Conservation (phyloP, 2,888 invertebrate genomes). For the Trissoscelio sp. region DNA sequence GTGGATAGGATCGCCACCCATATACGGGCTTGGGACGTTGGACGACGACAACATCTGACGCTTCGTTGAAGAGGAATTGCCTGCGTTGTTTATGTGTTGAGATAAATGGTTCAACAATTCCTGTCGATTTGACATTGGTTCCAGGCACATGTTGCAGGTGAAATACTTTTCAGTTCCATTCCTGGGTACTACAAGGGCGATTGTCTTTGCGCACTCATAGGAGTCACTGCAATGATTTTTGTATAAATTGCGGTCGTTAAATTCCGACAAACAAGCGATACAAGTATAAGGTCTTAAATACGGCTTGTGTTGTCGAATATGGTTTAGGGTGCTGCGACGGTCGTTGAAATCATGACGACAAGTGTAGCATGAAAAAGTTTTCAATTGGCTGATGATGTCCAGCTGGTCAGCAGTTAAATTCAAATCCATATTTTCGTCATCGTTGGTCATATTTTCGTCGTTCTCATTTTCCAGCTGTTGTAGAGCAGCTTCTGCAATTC, state of each 20-base stretch:
- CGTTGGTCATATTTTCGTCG: slow-evolving; percentile 71
- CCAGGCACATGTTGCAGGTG: slow-evolving; percentile 82
- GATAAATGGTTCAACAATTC: slow-evolving; percentile 79
- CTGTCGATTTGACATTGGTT: slow-evolving; percentile 76
- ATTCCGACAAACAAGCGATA: slow-evolving; percentile 81
- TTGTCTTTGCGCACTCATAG: slow-evolving; percentile 86
- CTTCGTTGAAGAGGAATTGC: too few relatives aligned
- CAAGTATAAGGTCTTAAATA: slow-evolving; percentile 80
- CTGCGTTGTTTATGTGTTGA: slow-evolving; percentile 74
- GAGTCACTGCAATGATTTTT: slow-evolving; percentile 80
- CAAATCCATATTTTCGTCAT: slow-evolving; percentile 78
- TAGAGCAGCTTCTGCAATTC: slow-evolving; percentile 54
- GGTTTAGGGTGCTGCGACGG: slow-evolving; percentile 79
- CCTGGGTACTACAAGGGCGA: slow-evolving; percentile 80
- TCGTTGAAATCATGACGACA: slow-evolving; percentile 78
- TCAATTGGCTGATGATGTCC: slow-evolving; percentile 81
- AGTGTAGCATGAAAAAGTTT: slow-evolving; percentile 81
- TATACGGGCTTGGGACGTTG: slow-evolving; percentile 74
- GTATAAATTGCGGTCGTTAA: slow-evolving; percentile 79
- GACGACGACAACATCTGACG: background rate
- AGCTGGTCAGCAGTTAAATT: slow-evolving; percentile 80
- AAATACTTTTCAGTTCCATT: slow-evolving; percentile 80
- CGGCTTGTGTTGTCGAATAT: slow-evolving; percentile 81
- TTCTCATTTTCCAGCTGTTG: slow-evolving; percentile 67
- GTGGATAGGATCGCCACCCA: slow-evolving; percentile 79